Evolutionary conservation across 2,797 vertebrate genomes (phyloP), one percentile per base, ranked within the genome.

Genomic region (Propithecus deckenii): DNA sequence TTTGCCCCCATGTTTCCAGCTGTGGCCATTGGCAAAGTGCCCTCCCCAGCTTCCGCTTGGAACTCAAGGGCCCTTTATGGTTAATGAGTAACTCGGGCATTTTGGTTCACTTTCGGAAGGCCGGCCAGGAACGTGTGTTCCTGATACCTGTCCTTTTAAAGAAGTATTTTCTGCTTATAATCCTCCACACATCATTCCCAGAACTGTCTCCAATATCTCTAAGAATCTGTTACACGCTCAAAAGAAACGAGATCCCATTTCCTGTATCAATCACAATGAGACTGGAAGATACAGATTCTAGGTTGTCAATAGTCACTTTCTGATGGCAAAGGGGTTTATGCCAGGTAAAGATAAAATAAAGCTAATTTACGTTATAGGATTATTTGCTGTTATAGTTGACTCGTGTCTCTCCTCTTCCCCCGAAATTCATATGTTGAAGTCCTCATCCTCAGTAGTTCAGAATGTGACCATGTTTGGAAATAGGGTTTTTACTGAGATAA

Each of bases 401-500:
- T 43, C 14, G 25, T 4, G 11, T 28, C 13, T 4, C 22, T 38
- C n/a, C 5, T 10, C 4, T 6, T 0, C 20, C 3, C 11, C 13
- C 11, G 4, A 35, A 14, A 28, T 63, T 76, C 43, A 5, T 10
- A 23, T 5, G 4, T 12, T 25, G 20, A 46, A 81, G 52, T 52
- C 12, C 30, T 48, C 30, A 89, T 2, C 43, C 48, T 23, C 9
- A n/a, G 28, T 6, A 22, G n/a, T 48, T 79, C 63, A 48, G 55
- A 50, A 46, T 15, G 3, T 69, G 83, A 7, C 43, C 52, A 78
- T 38, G 11, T 48, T 57, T 71, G 52, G 46, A 41, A 35, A 13
- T 7, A n/a, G 72, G 0, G 4, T 7, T 69, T 41, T 30, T 48
- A 25, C 20, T 22, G 55, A 65, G 17, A 13, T 32, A 13, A 76